Conservation (phyloP, 2,113 vertebrate genomes). For the Cebidichthys violaceus region DNA sequence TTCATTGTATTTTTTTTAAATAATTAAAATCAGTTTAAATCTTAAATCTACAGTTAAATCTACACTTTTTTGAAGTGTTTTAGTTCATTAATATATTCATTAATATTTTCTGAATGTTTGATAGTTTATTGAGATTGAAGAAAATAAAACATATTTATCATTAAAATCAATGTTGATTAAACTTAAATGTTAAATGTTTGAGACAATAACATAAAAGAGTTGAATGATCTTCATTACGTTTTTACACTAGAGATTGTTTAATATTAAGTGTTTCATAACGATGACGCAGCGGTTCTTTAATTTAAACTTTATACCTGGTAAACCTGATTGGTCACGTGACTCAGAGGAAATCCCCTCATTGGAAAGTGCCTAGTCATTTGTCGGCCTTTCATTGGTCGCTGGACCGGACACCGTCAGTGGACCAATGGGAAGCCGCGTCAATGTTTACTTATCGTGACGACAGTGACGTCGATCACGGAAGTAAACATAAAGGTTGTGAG, state of each 20-base stretch:
- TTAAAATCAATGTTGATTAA: too few species aligned
- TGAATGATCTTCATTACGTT: too few species aligned
- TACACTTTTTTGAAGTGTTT: too few species aligned
- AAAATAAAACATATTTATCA: too few species aligned
- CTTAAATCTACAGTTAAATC: too few species aligned
- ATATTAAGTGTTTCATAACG: background rate
- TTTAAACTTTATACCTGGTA: background rate
- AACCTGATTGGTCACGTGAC: conserved; percentile 16
- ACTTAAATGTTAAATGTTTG: too few species aligned
- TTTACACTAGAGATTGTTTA: background rate
- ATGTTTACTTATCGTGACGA: background rate
- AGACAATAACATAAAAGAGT: too few species aligned
- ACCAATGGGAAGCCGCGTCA: conserved; percentile 48
- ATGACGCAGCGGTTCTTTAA: conserved; percentile 28
- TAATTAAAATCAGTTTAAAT: too few species aligned
- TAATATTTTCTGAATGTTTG: too few species aligned
- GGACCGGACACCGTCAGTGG: background rate
- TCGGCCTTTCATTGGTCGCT: conserved; percentile 31
- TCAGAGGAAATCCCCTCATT: conserved; percentile 57
- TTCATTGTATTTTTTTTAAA: too few species aligned
- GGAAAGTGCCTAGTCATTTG: conserved; percentile 71
- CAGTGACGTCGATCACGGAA: conserved; percentile 35
- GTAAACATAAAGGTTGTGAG: conserved; percentile 50
- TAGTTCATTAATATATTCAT: too few species aligned
- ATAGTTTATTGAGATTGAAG: too few species aligned